phyloP scores from a whole-genome alignment of 2,888 invertebrate genomes.

The Apamea anceps region DNA sequence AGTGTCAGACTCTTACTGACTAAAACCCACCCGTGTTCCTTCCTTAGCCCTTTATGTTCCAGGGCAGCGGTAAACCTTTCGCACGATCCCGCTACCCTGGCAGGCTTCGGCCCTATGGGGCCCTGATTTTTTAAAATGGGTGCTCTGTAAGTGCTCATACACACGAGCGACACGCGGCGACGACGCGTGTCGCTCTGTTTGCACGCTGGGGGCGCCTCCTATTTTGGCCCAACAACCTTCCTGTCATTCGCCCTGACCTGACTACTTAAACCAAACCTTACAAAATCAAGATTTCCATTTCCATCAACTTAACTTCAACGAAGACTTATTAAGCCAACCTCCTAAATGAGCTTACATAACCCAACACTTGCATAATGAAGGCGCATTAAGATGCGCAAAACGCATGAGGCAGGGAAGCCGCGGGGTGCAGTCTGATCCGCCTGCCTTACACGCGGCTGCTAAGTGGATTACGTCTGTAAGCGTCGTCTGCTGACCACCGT shows the following conservation, averaged over 20 bases:
- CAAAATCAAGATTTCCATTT: neutral
- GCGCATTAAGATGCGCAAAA: slow-evolving; percentile 56
- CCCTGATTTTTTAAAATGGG: neutral
- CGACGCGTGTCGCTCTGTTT: too few species aligned
- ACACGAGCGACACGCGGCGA: too few species aligned
- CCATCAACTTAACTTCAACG: neutral
- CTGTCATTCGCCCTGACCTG: neutral
- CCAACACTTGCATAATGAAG: slow-evolving; percentile 19
- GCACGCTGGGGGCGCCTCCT: neutral
- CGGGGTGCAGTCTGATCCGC: slow-evolving; percentile 55
- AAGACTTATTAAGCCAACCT: slow-evolving; percentile 27
- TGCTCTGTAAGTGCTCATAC: neutral
- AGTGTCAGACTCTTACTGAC: too few species aligned
- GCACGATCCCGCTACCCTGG: too few species aligned
- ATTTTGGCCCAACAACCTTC: neutral
- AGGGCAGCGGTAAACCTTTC: too few species aligned
- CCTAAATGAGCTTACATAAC: slow-evolving; percentile 39
- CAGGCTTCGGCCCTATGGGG: too few species aligned
- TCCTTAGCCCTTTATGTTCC: too few species aligned
- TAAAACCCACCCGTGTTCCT: too few species aligned
- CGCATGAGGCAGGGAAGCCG: slow-evolving; percentile 69
- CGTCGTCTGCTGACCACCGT: slow-evolving; percentile 35
- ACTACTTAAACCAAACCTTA: neutral
- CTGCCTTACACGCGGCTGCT: slow-evolving; percentile 50
- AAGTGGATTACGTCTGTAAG: slow-evolving; percentile 64